phyloP scores from a whole-genome alignment of 2,113 vertebrate species.

The Silurus glanis region DNA sequence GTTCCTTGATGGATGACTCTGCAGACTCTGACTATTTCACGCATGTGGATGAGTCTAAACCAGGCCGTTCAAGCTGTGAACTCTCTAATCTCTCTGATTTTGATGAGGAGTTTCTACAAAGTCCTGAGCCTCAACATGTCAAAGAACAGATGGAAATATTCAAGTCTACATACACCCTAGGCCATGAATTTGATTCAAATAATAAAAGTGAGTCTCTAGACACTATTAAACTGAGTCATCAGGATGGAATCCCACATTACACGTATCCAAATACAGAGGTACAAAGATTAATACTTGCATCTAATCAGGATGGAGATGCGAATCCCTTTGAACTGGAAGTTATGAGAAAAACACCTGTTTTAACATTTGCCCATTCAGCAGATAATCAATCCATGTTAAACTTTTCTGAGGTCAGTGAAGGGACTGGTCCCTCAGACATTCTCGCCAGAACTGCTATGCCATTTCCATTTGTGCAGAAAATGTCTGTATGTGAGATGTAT shows the following conservation, averaged over 20 bases:
- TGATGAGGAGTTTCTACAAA: constrained; percentile 70
- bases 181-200: constrained; percentile 45
- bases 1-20: constrained; percentile 53
- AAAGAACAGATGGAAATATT: constrained; percentile 34
- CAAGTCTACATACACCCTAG: constrained; percentile 33
- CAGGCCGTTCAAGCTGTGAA: constrained; percentile 66
- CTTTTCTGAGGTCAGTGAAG: constrained; percentile 54
- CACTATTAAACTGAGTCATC: constrained; percentile 19
- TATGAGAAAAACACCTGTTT: constrained; percentile 41
- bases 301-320: constrained; percentile 20
- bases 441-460: constrained; percentile 14
- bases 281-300: constrained; percentile 29
- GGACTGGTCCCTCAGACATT: constrained; percentile 16
- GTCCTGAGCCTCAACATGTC: constrained; percentile 56
- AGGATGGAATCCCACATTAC: constrained; percentile 32
- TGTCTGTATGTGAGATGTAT: constrained; percentile 75
- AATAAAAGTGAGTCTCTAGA: constrained; percentile 53
- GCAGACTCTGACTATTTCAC: constrained; percentile 74
- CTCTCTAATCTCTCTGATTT: constrained; percentile 69
- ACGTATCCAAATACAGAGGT: constrained; percentile 34
- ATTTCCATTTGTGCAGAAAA: constrained; percentile 33
- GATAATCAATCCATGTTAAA: constrained; percentile 47
- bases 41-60: constrained; percentile 68
- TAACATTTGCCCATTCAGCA: constrained; percentile 46
- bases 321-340: constrained; percentile 23